These are phyloP conservation scores for Urocitellus parryii DNA, from an alignment of 2,113 vertebrate species.

Conservation along the genomic window DNA sequence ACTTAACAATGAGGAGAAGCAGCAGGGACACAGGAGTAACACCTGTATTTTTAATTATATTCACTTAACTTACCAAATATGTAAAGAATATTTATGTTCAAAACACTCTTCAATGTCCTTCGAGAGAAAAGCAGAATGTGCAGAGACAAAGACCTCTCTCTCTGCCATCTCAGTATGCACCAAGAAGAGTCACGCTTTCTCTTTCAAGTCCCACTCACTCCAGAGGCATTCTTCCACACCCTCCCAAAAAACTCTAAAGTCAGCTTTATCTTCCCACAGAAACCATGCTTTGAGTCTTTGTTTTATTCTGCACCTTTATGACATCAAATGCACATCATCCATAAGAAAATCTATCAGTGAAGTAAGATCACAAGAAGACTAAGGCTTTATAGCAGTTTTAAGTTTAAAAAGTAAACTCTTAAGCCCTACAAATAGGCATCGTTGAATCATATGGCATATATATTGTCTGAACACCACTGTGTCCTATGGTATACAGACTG, in stretches of 20 bases:
- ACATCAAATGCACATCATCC: background rate
- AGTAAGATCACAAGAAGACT: background rate
- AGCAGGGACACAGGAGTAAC: background rate
- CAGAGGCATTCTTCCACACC: background rate
- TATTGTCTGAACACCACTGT: too few relatives aligned
- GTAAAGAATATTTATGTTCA: background rate
- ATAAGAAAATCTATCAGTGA: background rate
- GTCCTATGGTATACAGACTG: background rate
- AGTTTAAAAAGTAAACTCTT: background rate
- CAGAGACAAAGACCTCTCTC: background rate
- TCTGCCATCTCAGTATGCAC: background rate
- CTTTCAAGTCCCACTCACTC: background rate
- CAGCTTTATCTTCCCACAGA: background rate
- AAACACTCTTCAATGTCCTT: background rate
- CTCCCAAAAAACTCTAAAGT: background rate
- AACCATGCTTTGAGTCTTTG: background rate
- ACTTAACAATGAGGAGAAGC: too few relatives aligned
- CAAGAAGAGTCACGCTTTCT: background rate
- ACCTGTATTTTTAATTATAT: background rate
- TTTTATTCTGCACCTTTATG: background rate
- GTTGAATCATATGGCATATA: too few relatives aligned
- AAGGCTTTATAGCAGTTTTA: background rate
- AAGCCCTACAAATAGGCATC: too few relatives aligned
- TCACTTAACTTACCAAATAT: background rate
- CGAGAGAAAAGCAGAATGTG: background rate